These are phyloP conservation scores for Scomber japonicus DNA, from an alignment of 2,113 vertebrate genomes.

Conservation along the genomic window DNA sequence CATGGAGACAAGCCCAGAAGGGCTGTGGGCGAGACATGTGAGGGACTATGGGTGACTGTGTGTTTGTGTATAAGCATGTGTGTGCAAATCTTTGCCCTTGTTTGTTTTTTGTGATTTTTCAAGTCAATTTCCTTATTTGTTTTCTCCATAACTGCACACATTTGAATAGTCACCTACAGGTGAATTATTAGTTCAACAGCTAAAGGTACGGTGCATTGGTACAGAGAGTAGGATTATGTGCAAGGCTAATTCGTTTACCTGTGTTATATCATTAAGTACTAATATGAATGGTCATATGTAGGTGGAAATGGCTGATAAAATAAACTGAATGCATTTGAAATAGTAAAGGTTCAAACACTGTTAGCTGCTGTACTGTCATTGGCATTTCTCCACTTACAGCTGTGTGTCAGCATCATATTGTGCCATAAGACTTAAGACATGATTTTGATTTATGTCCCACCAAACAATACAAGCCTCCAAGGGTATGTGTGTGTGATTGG, in stretches of 20 bases:
- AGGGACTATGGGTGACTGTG: slow-evolving; percentile 76
- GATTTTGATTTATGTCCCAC: slow-evolving; percentile 53
- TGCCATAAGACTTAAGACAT: slow-evolving; percentile 19
- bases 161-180: background rate
- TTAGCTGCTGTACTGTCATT: slow-evolving; percentile 24
- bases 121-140: slow-evolving; percentile 4
- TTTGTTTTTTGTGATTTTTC: slow-evolving; percentile 32
- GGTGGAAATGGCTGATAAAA: background rate
- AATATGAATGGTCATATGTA: background rate
- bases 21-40: slow-evolving; percentile 81
- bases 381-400: slow-evolving; percentile 10
- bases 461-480: slow-evolving; percentile 37
- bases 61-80: slow-evolving; percentile 28
- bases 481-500: slow-evolving; percentile 7
- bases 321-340: background rate
- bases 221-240: background rate
- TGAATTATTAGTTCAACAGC: background rate
- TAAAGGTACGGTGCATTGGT: background rate
- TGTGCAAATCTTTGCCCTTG: slow-evolving; percentile 48
- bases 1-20: slow-evolving; percentile 82
- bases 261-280: background rate
- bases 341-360: background rate
- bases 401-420: slow-evolving; percentile 37
- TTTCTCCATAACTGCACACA: background rate
- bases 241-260: background rate